Conservation (phyloP, 2,797 vertebrate genomes). For the Premnoplex brunnescens region DNA sequence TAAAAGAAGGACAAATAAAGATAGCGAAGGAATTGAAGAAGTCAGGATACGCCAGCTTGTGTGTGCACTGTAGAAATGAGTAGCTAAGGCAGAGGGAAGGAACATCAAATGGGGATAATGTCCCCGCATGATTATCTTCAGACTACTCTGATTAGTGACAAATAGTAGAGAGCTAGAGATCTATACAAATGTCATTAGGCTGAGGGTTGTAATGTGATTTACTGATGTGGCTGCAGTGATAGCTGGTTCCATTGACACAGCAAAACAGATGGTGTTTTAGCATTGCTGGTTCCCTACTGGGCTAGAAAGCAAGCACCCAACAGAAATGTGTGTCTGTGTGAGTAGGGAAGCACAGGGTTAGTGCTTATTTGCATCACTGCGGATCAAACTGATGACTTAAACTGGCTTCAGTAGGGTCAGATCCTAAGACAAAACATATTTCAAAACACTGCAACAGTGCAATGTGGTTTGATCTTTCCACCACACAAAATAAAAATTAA, state of each 20-base stretch:
- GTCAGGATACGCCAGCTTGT: background rate
- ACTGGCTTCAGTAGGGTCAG: background rate
- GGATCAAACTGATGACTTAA: background rate
- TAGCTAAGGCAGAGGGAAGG: background rate
- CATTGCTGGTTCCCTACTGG: background rate
- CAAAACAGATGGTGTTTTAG: background rate
- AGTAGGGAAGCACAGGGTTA: background rate
- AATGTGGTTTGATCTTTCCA: background rate
- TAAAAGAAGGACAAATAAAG: constrained; percentile 10
- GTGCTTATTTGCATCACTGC: background rate
- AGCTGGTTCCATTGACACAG: background rate
- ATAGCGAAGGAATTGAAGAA: background rate
- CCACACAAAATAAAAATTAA: background rate
- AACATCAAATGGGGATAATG: constrained; percentile 4
- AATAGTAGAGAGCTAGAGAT: constrained; percentile 1
- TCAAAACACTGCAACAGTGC: background rate
- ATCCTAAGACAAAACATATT: background rate
- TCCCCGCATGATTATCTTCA: constrained; percentile 34
- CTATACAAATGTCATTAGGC: constrained; percentile 44
- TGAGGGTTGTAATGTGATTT: constrained; percentile 2
- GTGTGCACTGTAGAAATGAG: background rate
- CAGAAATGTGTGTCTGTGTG: background rate
- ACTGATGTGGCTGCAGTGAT: background rate
- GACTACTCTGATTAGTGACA: background rate
- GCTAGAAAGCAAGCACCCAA: background rate